Evolutionary conservation across 2,797 vertebrate genomes (phyloP).

Genomic region (Thamnophis elegans): DNA sequence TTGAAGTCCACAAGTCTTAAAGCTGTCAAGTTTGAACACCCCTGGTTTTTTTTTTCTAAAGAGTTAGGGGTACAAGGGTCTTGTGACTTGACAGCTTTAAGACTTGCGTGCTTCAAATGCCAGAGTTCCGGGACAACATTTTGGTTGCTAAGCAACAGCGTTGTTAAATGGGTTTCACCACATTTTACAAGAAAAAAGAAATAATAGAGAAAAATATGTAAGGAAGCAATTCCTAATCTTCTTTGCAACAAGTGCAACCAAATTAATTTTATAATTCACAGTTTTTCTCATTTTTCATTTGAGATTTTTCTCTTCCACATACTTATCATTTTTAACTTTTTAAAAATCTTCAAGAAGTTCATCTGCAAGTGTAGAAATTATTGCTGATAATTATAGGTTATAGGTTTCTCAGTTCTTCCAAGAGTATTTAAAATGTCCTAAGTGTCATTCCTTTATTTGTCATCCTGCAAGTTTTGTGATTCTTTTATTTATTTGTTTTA

Average conservation of each 20-base stretch:
- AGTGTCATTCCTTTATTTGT: not conserved
- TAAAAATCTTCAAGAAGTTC: not conserved
- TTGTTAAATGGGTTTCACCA: no score
- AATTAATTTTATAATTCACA: not conserved
- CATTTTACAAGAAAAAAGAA: not conserved
- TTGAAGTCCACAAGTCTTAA: no score
- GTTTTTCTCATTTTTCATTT: not conserved
- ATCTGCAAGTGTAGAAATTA: not conserved
- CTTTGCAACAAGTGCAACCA: not conserved
- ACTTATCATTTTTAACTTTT: not conserved
- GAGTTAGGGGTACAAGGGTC: no score
- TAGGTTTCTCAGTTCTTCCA: not conserved
- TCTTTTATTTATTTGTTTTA: not conserved
- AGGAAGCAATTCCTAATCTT: not conserved
- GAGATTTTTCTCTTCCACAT: not conserved
- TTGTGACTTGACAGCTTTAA: no score
- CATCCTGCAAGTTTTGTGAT: not conserved
- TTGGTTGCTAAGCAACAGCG: no score
- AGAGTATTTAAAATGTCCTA: not conserved
- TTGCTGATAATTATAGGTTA: not conserved
- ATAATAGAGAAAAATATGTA: not conserved
- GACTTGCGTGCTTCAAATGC: no score
- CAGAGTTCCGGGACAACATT: no score
- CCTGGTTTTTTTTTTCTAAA: no score
- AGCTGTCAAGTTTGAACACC: no score